phyloP scores from a whole-genome alignment of 37 sponge, comb jelly and placozoan genomes.

The Amphimedon queenslandica region DNA sequence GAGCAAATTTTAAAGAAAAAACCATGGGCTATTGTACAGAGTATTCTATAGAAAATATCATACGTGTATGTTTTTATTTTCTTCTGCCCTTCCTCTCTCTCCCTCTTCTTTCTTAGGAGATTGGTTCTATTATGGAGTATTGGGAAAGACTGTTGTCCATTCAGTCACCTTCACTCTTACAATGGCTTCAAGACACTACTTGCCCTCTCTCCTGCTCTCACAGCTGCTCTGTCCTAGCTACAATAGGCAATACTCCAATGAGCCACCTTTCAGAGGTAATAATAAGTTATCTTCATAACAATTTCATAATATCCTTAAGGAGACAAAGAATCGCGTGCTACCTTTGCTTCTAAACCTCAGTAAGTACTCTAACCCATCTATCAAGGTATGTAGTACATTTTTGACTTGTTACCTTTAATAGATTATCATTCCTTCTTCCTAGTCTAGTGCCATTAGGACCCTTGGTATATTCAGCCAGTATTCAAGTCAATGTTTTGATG shows the following conservation, averaged over 20 bases:
- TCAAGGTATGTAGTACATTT: constrained; percentile 17
- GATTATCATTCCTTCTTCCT: background rate
- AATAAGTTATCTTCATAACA: background rate
- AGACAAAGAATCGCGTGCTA: constrained; percentile 15
- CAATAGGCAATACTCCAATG: constrained; percentile 29
- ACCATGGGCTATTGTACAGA: too few species aligned
- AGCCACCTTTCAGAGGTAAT: too few species aligned
- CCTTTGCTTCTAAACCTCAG: constrained; percentile 41
- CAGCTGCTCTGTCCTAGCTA: constrained; percentile 45
- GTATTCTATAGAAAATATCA: too few species aligned
- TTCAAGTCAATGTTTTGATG: constrained; percentile 23
- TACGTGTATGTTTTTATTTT: too few species aligned
- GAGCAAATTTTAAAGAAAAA: too few species aligned
- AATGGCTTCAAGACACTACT: constrained; percentile 15
- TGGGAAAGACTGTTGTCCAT: constrained; percentile 48
- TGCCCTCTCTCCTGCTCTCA: constrained; percentile 9
- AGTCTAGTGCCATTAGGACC: constrained; percentile 46
- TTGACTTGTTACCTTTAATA: background rate
- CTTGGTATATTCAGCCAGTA: constrained; percentile 40
- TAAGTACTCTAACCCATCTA: constrained; percentile 20
- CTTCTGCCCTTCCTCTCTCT: too few species aligned
- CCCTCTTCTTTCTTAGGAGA: too few species aligned
- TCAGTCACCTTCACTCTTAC: constrained; percentile 33
- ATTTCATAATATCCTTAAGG: constrained; percentile 6
- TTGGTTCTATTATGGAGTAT: constrained; percentile 3